These are phyloP conservation scores for Megaceryle torquata DNA, from an alignment of 2,113 vertebrate species.

Conservation along the genomic window DNA sequence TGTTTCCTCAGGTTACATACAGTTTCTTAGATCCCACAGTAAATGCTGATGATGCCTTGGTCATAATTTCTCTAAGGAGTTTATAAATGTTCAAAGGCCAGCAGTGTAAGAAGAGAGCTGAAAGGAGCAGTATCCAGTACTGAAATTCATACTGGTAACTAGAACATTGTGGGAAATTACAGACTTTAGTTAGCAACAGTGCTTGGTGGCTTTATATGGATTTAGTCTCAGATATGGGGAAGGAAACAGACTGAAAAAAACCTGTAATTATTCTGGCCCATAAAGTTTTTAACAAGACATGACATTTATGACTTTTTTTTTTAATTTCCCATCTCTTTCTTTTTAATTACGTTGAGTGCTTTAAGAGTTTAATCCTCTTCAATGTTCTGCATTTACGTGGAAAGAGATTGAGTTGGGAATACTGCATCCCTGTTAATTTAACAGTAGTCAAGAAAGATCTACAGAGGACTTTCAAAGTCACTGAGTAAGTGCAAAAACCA, in stretches of 20 bases:
- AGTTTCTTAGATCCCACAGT: not conserved
- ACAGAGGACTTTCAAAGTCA: conserved; percentile 13
- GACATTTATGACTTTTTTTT: not conserved
- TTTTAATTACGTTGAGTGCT: not conserved
- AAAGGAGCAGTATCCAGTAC: not conserved
- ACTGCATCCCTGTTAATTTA: conserved; percentile 13
- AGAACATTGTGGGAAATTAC: not conserved
- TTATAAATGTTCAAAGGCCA: not conserved
- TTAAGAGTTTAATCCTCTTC: not conserved
- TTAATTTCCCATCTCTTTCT: fast-evolving
- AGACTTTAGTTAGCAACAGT: not conserved
- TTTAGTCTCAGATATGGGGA: not conserved
- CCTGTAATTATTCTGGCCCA: not conserved
- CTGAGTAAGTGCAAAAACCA: not conserved
- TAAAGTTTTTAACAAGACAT: not conserved
- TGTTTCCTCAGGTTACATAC: not conserved
- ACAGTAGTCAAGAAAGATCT: not conserved
- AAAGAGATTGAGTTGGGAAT: conserved; percentile 35
- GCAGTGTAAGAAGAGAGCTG: not conserved
- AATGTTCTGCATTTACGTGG: not conserved
- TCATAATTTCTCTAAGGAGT: not conserved
- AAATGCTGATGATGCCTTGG: not conserved
- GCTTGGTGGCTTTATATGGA: not conserved
- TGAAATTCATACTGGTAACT: not conserved
- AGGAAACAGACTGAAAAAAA: not conserved